Conservation (phyloP, 2,113 vertebrate genomes). For the Catharus bicknelli region DNA sequence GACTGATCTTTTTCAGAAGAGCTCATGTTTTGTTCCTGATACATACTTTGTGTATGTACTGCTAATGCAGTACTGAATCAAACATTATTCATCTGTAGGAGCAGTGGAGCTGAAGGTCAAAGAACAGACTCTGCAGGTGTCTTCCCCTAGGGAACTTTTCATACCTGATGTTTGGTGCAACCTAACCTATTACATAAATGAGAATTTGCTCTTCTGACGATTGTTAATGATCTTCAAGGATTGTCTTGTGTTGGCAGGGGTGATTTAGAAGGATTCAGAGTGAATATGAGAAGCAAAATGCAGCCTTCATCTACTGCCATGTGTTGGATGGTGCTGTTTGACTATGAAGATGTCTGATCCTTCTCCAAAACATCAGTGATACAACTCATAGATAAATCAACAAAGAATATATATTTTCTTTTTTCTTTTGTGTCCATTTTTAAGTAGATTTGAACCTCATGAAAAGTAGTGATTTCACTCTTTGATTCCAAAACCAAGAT, state of each 20-base stretch:
- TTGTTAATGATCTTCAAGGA: constrained; percentile 25
- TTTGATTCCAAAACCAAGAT: background rate
- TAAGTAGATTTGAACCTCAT: background rate
- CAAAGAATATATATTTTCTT: background rate
- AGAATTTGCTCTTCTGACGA: constrained; percentile 6
- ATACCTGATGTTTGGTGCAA: constrained; percentile 15
- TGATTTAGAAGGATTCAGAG: constrained; percentile 10
- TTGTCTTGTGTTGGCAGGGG: background rate
- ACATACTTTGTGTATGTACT: background rate
- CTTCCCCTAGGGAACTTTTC: constrained; percentile 30
- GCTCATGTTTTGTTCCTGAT: background rate
- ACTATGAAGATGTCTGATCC: background rate
- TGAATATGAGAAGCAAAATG: background rate
- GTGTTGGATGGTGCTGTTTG: background rate
- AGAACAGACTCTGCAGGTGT: constrained; percentile 44
- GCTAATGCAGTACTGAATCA: background rate
- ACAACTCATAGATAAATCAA: background rate
- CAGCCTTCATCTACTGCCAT: constrained; percentile 15
- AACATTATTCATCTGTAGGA: background rate
- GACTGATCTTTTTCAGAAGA: background rate
- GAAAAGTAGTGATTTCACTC: background rate
- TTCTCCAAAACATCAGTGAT: background rate
- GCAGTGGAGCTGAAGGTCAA: constrained; percentile 1
- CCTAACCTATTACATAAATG: background rate
- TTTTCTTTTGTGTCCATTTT: background rate